phyloP scores from a whole-genome alignment of 2,888 invertebrate genomes.

The Tetragonisca angustula region DNA sequence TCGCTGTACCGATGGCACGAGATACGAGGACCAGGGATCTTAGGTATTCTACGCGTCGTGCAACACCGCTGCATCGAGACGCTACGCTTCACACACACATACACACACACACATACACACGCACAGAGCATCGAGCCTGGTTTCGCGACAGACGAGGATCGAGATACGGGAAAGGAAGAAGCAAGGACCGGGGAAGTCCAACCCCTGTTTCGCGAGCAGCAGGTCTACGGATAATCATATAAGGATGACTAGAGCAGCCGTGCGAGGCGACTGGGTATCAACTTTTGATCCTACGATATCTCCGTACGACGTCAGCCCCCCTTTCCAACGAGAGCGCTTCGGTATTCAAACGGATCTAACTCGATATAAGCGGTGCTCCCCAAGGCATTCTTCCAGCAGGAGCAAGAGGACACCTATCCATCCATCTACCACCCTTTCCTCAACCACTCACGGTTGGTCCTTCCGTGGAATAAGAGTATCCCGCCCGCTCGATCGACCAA shows the following conservation, averaged over 20 bases:
- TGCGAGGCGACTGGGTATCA: constrained; percentile 71
- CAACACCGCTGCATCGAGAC: constrained; percentile 65
- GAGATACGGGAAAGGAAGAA: constrained; percentile 7
- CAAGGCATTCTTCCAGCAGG: constrained; percentile 70
- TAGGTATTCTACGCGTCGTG: constrained; percentile 79
- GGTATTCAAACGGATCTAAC: constrained; percentile 83
- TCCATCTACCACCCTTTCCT: constrained; percentile 34
- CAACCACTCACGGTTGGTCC: constrained; percentile 46
- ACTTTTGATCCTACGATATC: constrained; percentile 79
- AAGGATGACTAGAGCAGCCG: constrained; percentile 68
- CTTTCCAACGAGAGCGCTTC: constrained; percentile 58
- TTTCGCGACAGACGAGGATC: constrained; percentile 35
- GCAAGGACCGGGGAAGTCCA: constrained; percentile 19
- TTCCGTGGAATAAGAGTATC: constrained; percentile 72
- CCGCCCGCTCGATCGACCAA: constrained; percentile 63
- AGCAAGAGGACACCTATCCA: constrained; percentile 61
- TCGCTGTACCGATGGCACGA: constrained; percentile 8
- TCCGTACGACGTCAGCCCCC: constrained; percentile 40
- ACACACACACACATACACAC: too few relatives aligned
- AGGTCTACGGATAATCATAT: constrained; percentile 79
- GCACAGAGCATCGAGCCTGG: constrained; percentile 36
- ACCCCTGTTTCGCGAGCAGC: constrained; percentile 51
- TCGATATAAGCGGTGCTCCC: constrained; percentile 82
- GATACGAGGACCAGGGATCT: constrained; percentile 66
- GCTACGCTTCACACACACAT: constrained; percentile 29